phyloP scores from a whole-genome alignment of 2,888 invertebrate species.

The Keiferia lycopersicella region DNA sequence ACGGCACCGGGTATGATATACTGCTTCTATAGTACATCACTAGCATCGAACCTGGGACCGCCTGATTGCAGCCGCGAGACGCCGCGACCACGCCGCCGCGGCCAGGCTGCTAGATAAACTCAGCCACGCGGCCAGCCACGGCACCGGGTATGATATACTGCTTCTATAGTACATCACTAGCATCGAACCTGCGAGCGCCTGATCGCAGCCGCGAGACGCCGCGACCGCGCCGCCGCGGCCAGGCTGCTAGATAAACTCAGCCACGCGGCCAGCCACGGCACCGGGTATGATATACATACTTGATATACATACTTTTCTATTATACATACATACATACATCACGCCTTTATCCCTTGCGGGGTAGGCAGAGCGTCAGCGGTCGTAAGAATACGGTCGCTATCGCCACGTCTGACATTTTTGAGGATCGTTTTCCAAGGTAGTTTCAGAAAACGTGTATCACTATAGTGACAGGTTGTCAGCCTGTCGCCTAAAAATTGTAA shows the following conservation, averaged over 20 bases:
- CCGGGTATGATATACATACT: not conserved
- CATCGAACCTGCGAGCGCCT: slow-evolving; percentile 98
- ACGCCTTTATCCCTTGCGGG: no score
- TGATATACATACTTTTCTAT: no score
- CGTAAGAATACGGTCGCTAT: no score
- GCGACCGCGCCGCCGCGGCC: slow-evolving; percentile 96
- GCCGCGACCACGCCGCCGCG: slow-evolving; percentile 96
- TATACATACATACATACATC: no score
- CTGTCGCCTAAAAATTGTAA: no score
- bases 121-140: slow-evolving; percentile 51
- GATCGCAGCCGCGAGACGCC: slow-evolving; percentile 95
- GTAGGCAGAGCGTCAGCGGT: no score
- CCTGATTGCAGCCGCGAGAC: slow-evolving; percentile 95
- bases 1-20: no score
- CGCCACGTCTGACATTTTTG: no score
- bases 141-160: not conserved
- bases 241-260: slow-evolving; percentile 93
- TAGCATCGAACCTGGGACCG: slow-evolving; percentile 98
- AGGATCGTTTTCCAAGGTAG: no score
- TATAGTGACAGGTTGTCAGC: no score
- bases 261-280: slow-evolving; percentile 48
- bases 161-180: slow-evolving; percentile 54
- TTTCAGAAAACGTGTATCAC: no score
- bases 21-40: not conserved
- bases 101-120: slow-evolving; percentile 95